phyloP scores from a whole-genome alignment of 2,797 vertebrate genomes.

The Chiloscyllium punctatum region DNA sequence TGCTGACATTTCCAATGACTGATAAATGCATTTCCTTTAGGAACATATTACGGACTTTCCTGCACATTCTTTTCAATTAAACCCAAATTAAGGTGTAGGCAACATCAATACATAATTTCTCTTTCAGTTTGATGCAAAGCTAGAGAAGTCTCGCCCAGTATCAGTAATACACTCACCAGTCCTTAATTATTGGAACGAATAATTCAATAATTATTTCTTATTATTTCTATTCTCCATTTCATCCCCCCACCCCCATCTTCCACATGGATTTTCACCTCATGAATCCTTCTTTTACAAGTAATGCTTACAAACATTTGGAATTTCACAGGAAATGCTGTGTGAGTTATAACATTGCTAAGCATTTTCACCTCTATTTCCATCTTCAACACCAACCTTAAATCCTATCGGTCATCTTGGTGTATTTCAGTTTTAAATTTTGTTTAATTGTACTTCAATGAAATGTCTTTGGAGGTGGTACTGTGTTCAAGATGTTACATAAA shows the following conservation, averaged over 20 bases:
- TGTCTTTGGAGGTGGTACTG: neutral
- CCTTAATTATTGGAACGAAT: conserved; percentile 25
- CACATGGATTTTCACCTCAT: neutral
- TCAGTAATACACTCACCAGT: neutral
- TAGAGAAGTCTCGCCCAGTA: neutral
- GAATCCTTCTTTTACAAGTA: neutral
- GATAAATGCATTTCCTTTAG: conserved; percentile 38
- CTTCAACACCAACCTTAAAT: neutral
- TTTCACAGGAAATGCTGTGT: neutral
- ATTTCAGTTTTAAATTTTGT: neutral
- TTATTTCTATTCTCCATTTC: neutral
- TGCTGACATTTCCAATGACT: conserved; percentile 32
- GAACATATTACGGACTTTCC: conserved; percentile 20
- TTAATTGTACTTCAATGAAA: neutral
- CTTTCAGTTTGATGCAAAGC: conserved; percentile 30
- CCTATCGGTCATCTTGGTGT: neutral
- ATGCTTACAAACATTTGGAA: neutral
- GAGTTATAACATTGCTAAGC: neutral
- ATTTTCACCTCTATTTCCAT: neutral
- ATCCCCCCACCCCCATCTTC: neutral
- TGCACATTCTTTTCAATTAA: conserved; percentile 37
- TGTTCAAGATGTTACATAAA: neutral
- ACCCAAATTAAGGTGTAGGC: conserved; percentile 27
- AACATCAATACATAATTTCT: conserved; percentile 37
- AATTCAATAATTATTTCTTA: too few species aligned